These are phyloP conservation scores for Oceanodroma leucorhoa DNA, from an alignment of 2,797 vertebrate species.

Conservation along the genomic window DNA sequence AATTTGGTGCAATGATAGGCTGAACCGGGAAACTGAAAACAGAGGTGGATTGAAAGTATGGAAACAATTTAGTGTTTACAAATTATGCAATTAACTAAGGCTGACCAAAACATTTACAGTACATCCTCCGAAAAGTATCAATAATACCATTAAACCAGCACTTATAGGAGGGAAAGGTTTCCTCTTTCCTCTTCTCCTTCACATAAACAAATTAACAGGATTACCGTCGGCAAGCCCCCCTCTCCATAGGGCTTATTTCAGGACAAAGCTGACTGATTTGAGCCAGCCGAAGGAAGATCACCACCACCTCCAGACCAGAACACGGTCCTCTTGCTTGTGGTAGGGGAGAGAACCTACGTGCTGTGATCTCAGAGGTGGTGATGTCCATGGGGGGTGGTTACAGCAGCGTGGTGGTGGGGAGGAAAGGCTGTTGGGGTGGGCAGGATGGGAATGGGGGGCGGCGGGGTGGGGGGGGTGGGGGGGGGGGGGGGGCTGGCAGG, in stretches of 20 bases:
- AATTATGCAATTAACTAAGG: background rate
- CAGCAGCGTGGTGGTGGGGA: background rate
- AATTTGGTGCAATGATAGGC: background rate
- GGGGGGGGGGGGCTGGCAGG: background rate
- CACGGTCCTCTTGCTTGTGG: no score
- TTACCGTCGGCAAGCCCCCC: background rate
- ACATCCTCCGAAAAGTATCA: background rate
- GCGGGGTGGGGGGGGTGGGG: background rate
- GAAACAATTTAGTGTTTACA: background rate
- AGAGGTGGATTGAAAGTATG: background rate
- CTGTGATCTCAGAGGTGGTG: background rate
- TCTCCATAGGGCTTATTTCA: background rate
- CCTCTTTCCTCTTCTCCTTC: background rate
- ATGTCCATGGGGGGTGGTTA: fast-evolving
- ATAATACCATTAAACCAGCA: background rate
- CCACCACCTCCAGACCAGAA: background rate
- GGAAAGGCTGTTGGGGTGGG: background rate
- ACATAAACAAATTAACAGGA: background rate
- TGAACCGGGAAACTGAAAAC: background rate
- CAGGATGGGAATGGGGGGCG: background rate
- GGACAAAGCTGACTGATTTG: background rate
- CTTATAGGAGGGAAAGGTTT: background rate
- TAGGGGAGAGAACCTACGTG: background rate
- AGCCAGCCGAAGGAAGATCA: background rate
- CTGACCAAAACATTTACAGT: background rate